These are phyloP conservation scores for Henricia sp. DNA, from an alignment of 53 echinoderm and acorn worm genomes.

Conservation along the genomic window DNA sequence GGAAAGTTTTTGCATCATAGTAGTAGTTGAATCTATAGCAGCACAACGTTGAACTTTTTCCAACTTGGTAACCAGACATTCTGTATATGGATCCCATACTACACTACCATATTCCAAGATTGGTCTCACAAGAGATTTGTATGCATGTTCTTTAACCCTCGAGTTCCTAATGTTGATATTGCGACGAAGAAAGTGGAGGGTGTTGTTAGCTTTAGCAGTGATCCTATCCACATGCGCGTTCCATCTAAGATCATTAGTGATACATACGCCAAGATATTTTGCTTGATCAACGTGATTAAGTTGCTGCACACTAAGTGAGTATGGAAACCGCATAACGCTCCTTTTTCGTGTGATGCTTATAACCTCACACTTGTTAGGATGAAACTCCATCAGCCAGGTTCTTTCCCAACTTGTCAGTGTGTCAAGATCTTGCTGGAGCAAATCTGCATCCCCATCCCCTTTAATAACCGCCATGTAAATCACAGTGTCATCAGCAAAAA, in stretches of 20 bases:
- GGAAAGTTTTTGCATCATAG: too few species aligned
- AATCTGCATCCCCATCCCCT: background rate
- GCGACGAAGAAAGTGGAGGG: too few species aligned
- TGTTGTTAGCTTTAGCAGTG: too few species aligned
- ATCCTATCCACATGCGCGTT: too few species aligned
- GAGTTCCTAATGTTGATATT: too few species aligned
- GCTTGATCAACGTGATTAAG: background rate
- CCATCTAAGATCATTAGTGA: background rate
- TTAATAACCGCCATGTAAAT: constrained; percentile 22
- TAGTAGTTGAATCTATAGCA: too few species aligned
- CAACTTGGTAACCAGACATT: too few species aligned
- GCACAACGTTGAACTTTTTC: too few species aligned
- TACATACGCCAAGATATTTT: background rate
- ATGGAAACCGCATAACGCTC: constrained; percentile 13
- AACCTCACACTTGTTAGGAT: constrained; percentile 23
- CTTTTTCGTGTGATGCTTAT: constrained; percentile 31
- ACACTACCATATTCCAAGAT: too few species aligned
- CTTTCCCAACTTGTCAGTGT: background rate
- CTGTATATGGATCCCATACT: too few species aligned
- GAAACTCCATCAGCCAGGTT: constrained; percentile 34
- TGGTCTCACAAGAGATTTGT: too few species aligned
- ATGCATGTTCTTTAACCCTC: too few species aligned
- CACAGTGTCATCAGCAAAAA: constrained; percentile 51
- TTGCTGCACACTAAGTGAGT: constrained; percentile 48
- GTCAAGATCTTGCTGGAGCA: constrained; percentile 18